These are phyloP conservation scores for Micronycteris hirsuta DNA, from an alignment of 2,113 vertebrate species.

Conservation along the genomic window DNA sequence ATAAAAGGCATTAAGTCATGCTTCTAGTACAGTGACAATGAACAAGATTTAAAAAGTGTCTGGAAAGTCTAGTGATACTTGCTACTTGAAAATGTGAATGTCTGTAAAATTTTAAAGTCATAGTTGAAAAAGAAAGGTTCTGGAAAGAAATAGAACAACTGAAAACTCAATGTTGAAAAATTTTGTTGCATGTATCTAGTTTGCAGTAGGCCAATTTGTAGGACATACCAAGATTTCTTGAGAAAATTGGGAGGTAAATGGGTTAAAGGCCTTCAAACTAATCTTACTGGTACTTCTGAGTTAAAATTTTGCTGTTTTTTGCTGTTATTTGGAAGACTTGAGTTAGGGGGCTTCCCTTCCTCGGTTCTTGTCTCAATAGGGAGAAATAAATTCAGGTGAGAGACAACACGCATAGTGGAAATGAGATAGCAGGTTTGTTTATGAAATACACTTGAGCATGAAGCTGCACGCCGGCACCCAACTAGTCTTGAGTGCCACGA, in stretches of 20 bases:
- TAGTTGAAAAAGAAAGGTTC: constrained; percentile 7
- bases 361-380: too few relatives aligned
- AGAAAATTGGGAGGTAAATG: neutral
- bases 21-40: neutral
- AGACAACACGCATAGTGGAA: too few relatives aligned
- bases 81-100: neutral
- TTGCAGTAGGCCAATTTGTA: neutral
- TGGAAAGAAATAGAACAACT: neutral
- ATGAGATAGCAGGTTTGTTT: too few relatives aligned
- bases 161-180: neutral
- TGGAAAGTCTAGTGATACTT: constrained; percentile 3
- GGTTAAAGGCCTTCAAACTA: neutral
- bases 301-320: neutral
- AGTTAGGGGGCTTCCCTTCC: too few relatives aligned
- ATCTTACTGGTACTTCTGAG: neutral
- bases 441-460: too few relatives aligned
- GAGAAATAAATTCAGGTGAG: too few relatives aligned
- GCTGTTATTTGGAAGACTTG: neutral
- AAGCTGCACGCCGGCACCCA: too few relatives aligned
- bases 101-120: neutral
- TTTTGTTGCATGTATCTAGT: neutral
- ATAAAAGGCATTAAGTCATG: neutral
- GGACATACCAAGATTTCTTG: neutral
- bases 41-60: neutral
- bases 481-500: too few relatives aligned